phyloP scores from a whole-genome alignment of 2,888 invertebrate genomes.

The Phalera bucephala region DNA sequence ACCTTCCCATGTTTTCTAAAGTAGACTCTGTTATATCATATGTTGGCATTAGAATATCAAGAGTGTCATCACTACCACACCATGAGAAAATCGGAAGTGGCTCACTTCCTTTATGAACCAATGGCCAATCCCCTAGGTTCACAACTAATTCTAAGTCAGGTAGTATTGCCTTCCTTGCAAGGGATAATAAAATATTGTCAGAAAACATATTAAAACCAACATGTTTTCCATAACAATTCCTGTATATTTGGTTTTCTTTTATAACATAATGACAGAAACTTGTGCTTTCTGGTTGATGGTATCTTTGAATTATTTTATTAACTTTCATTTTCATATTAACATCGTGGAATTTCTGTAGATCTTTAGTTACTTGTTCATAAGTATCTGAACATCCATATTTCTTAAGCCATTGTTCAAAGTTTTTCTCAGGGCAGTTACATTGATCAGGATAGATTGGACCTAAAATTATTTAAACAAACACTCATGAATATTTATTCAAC shows the following conservation, averaged over 20 bases:
- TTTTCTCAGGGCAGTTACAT: slow-evolving; percentile 90
- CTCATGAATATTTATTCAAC: background rate
- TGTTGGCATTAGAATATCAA: slow-evolving; percentile 96
- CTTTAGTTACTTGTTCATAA: slow-evolving; percentile 88
- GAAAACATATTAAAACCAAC: slow-evolving; percentile 98
- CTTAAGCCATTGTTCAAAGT: slow-evolving; percentile 85
- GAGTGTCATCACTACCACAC: slow-evolving; percentile 94
- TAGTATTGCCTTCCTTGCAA: slow-evolving; percentile 90
- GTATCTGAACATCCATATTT: slow-evolving; percentile 84
- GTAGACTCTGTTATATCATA: slow-evolving; percentile 97
- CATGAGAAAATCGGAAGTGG: slow-evolving; percentile 95
- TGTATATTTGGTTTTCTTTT: slow-evolving; percentile 91
- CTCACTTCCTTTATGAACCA: slow-evolving; percentile 82
- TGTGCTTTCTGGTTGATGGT: slow-evolving; percentile 90
- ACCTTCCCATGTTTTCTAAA: slow-evolving; percentile 96
- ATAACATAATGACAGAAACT: slow-evolving; percentile 96
- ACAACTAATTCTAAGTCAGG: slow-evolving; percentile 95
- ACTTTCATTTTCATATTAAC: slow-evolving; percentile 88
- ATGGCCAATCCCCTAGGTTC: slow-evolving; percentile 98
- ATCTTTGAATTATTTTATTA: slow-evolving; percentile 85
- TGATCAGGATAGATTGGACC: slow-evolving; percentile 90
- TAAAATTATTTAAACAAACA: slow-evolving; percentile 45
- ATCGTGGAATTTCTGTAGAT: slow-evolving; percentile 86
- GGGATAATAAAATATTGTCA: slow-evolving; percentile 92
- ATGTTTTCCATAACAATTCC: slow-evolving; percentile 96